Percentiles rank a stretch among this genome's conserved stretches.
phyloP scores from a whole-genome alignment of 53 echinoderm and acorn worm genomes.

The Mesocentrotus franciscanus region DNA sequence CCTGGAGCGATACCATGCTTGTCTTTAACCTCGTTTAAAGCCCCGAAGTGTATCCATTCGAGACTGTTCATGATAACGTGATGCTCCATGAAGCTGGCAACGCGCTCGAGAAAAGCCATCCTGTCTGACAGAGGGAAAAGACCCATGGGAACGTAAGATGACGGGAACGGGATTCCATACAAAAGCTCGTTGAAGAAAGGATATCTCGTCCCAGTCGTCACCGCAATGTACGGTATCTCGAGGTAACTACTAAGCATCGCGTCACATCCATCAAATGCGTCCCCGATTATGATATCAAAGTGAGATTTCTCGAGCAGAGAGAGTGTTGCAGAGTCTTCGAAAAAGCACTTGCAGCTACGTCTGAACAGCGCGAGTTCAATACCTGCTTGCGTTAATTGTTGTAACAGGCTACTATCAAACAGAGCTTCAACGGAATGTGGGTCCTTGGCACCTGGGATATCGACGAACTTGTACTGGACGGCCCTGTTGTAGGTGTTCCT shows the following conservation, averaged over 20 bases:
- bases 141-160: conserved; percentile 40
- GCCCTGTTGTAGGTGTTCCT: not conserved
- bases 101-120: conserved; percentile 50
- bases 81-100: conserved; percentile 23
- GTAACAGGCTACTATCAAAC: not conserved
- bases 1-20: conserved; percentile 41
- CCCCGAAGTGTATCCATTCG: not conserved
- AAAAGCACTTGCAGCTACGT: not conserved
- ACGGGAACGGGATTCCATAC: conserved; percentile 25
- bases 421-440: not conserved
- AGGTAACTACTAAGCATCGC: conserved; percentile 40
- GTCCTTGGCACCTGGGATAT: not conserved
- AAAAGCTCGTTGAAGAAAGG: conserved; percentile 38
- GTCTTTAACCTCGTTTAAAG: conserved; percentile 38
- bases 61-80: not conserved
- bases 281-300: conserved; percentile 53
- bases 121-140: conserved; percentile 19
- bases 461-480: conserved; percentile 28
- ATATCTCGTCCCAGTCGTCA: conserved; percentile 37
- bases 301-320: not conserved
- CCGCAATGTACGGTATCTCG: not conserved
- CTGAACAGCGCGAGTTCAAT: not conserved
- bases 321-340: not conserved
- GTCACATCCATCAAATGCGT: conserved; percentile 45
- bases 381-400: not conserved